Percentiles rank a stretch among this genome's conserved stretches.
These are phyloP conservation scores for Tetrax tetrax DNA, from an alignment of 2,113 vertebrate genomes.

Conservation along the genomic window DNA sequence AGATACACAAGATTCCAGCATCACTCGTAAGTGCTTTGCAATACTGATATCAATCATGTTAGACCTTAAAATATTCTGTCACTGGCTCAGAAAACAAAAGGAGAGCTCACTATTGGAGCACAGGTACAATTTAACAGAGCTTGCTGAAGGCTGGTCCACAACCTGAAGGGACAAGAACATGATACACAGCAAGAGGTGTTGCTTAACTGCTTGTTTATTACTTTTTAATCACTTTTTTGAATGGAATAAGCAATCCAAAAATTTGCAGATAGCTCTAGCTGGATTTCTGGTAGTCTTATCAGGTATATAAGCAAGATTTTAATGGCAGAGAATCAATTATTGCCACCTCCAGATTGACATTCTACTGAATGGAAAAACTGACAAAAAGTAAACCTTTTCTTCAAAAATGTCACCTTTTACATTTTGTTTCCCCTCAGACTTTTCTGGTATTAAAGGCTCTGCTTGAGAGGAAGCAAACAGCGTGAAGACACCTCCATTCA, in stretches of 20 bases:
- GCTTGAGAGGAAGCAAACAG: background rate
- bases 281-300: background rate
- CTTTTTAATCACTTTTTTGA: background rate
- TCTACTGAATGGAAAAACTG: background rate
- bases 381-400: background rate
- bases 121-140: background rate
- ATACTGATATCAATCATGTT: background rate
- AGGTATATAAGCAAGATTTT: background rate
- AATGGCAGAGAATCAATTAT: background rate
- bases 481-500: slow-evolving; percentile 5
- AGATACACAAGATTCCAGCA: background rate
- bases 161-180: background rate
- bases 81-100: background rate
- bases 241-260: background rate
- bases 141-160: background rate
- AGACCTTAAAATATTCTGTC: background rate
- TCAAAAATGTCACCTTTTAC: background rate
- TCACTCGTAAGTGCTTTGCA: background rate
- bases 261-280: background rate
- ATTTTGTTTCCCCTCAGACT: background rate
- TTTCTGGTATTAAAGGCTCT: background rate
- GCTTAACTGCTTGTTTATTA: background rate
- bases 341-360: background rate
- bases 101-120: background rate
- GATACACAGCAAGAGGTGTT: background rate